Base-by-base conservation (phyloP, 2,888 invertebrate species). In the Megastigmus dorsalis region DNA sequence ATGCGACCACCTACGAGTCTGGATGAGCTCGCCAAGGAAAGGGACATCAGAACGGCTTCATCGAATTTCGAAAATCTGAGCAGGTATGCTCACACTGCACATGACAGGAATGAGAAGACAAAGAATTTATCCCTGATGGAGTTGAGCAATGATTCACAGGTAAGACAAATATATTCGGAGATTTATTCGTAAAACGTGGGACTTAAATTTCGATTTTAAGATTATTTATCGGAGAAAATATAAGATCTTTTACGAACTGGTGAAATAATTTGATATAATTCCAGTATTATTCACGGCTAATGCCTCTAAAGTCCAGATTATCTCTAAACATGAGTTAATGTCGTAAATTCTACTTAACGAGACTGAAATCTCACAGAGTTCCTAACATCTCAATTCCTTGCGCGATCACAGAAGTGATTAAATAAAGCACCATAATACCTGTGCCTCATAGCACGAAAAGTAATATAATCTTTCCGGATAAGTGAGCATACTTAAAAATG, bases 121-220 rank as follows among this genome's bases (percentile, higher is more conserved):
- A 85, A 85, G 74, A 83, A 80, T 65, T 75, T 79, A 20, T 75
- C 84, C 4, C 79, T 84, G 9, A 79, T 84, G 13, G 84, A 86
- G 55, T 82, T 85, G 1, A 81, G 82, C 41, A 81, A 82, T 50
- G 77, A 83, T n/a, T 83, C 85, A 38, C 86, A 86, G 84, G 86
- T 86, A 78, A 55, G 52, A 33, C 26, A 28, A 36, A 33, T 28
- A 15, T 15, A 15, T 6, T 26, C 10, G 9, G 5, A 9, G 2
- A 43, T 13, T 50, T 7, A 6, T 28, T 9, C 18, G 20, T 6
- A 3, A 30, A 55, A 33, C n/a, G n/a, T n/a, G n/a, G n/a, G n/a
- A n/a, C n/a, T 30, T 23, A 52, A 28, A 36, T 65, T 59, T 52
- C 30, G 23, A 50, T 36, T 38, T 62, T 15, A 15, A n/a, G n/a